These are phyloP conservation scores for Centropus unirufus DNA, from an alignment of 2,113 vertebrate species.

Conservation along the genomic window DNA sequence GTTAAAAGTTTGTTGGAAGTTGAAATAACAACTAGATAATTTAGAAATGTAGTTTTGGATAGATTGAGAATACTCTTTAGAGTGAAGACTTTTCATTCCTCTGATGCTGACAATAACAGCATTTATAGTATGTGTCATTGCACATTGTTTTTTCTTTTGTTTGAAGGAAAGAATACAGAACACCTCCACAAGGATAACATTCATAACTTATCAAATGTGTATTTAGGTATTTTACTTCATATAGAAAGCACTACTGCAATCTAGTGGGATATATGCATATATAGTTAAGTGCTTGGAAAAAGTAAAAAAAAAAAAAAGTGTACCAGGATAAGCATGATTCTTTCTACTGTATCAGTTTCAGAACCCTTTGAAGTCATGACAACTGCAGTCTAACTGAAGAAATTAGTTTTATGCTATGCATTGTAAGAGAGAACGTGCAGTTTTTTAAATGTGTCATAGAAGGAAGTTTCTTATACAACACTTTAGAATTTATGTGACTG, in stretches of 20 bases:
- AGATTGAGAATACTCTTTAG: neutral
- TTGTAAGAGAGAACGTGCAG: neutral
- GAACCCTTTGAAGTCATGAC: neutral
- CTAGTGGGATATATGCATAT: neutral
- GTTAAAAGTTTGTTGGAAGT: neutral
- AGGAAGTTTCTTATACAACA: neutral
- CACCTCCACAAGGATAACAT: neutral
- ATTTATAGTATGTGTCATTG: neutral
- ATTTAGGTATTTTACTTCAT: neutral
- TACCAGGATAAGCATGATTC: neutral
- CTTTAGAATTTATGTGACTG: neutral
- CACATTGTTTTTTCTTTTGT: neutral
- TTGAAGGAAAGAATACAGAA: neutral
- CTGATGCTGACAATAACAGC: neutral
- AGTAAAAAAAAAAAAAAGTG: neutral
- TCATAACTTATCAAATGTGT: neutral
- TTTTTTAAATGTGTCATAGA: neutral
- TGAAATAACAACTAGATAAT: neutral
- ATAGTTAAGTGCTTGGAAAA: neutral
- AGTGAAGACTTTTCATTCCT: neutral
- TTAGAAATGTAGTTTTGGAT: neutral
- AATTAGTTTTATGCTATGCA: neutral
- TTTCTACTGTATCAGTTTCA: neutral
- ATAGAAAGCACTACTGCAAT: neutral
- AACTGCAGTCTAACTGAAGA: neutral